Evolutionary conservation across 2,797 vertebrate species (phyloP).

Genomic region (Eremophila alpestris): DNA sequence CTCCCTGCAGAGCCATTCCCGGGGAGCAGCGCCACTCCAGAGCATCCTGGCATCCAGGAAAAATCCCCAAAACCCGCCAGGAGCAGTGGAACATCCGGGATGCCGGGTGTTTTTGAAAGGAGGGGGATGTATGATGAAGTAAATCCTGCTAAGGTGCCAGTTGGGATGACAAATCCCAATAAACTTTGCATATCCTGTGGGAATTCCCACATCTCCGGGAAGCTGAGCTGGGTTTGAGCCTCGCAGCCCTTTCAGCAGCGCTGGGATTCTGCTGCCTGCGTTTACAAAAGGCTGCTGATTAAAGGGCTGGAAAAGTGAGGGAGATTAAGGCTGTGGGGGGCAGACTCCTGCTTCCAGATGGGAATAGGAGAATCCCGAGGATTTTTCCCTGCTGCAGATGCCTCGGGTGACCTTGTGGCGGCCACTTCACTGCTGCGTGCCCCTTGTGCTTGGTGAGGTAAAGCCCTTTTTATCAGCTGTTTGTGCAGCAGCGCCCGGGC

Average conservation of each 20-base stretch:
- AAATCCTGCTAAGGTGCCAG: not conserved
- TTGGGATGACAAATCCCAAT: not conserved
- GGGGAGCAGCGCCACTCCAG: not conserved
- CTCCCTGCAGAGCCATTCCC: not conserved
- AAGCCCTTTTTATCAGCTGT: not conserved
- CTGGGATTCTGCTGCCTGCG: not conserved
- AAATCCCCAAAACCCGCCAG: not conserved
- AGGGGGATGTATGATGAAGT: not conserved
- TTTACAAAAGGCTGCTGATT: not conserved
- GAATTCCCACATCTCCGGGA: not conserved
- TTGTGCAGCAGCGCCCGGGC: not conserved
- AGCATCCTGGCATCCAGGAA: not conserved
- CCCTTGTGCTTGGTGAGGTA: not conserved
- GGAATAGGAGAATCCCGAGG: not conserved
- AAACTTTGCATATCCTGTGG: not conserved
- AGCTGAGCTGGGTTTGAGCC: not conserved
- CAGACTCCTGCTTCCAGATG: not conserved
- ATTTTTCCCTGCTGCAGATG: not conserved
- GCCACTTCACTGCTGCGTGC: not conserved
- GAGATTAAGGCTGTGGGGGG: not conserved
- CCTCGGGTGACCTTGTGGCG: not conserved
- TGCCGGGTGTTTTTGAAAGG: not conserved
- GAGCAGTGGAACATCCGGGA: rapidly evolving
- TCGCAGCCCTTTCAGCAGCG: rapidly evolving
- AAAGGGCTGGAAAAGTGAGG: not conserved